phyloP scores from a whole-genome alignment of 2,888 invertebrate genomes.

The Microchrysa polita region DNA sequence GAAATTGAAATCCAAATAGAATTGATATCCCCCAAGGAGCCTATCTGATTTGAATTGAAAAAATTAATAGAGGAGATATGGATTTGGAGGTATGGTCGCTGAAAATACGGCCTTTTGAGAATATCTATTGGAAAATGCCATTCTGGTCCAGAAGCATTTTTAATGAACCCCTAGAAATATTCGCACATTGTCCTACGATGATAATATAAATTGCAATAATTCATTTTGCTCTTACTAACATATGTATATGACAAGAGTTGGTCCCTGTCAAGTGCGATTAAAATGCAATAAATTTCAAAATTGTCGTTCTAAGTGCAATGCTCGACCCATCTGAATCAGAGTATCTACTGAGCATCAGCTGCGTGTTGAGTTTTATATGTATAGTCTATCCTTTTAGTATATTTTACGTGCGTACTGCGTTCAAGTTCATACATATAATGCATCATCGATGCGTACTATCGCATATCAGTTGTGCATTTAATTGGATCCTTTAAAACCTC shows the following conservation, averaged over 20 bases:
- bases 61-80: too few relatives aligned
- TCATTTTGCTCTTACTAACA: background rate
- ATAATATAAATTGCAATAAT: too few relatives aligned
- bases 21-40: background rate
- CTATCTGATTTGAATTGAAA: too few relatives aligned
- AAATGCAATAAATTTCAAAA: constrained; percentile 28
- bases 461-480: constrained; percentile 26
- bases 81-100: too few relatives aligned
- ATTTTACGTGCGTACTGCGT: background rate
- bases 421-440: background rate
- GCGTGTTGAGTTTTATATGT: too few relatives aligned
- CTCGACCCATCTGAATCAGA: too few relatives aligned
- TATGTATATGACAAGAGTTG: constrained; percentile 3
- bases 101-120: too few relatives aligned
- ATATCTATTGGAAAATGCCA: too few relatives aligned
- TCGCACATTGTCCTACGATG: too few relatives aligned
- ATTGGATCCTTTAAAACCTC: constrained; percentile 37
- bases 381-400: background rate
- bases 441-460: constrained; percentile 10
- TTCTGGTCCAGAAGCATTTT: too few relatives aligned
- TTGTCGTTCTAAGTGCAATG: background rate
- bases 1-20: background rate
- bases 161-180: too few relatives aligned
- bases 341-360: too few relatives aligned
- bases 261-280: constrained; percentile 13